Evolutionary conservation across 2,797 vertebrate species (phyloP).

Genomic region (Lagocephalus sceleratus): DNA sequence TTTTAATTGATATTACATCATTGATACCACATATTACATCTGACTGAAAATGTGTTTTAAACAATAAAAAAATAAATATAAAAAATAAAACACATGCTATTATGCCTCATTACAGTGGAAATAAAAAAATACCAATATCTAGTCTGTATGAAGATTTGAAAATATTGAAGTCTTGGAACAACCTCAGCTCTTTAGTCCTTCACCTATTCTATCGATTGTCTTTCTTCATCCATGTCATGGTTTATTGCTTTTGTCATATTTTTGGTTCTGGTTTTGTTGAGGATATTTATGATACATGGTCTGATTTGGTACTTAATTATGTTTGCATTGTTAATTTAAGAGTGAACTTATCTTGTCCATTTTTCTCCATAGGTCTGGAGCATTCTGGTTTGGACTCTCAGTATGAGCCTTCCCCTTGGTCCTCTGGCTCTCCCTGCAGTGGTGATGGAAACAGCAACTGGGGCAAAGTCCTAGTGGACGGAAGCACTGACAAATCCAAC

Average conservation of each 20-base stretch:
- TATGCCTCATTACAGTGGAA: no score
- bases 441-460: slow-evolving; percentile 90
- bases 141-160: no score
- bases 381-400: slow-evolving; percentile 89
- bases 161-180: no score
- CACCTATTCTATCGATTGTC: slow-evolving; percentile 21
- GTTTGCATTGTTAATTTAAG: no score
- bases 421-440: slow-evolving; percentile 87
- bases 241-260: slow-evolving; percentile 57
- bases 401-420: slow-evolving; percentile 95
- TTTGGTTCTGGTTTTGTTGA: slow-evolving; percentile 62
- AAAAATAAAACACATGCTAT: no score
- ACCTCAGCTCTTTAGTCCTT: not conserved
- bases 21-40: no score
- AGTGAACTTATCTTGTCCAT: not conserved
- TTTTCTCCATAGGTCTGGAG: slow-evolving; percentile 81
- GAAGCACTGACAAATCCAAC: slow-evolving; percentile 68
- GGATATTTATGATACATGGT: slow-evolving; percentile 72
- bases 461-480: slow-evolving; percentile 90
- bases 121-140: no score
- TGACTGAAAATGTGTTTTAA: no score
- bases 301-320: slow-evolving; percentile 45
- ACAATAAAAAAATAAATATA: no score
- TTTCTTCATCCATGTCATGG: slow-evolving; percentile 32
- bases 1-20: no score